Conservation (phyloP, 2,888 invertebrate genomes). For the Oligia fasciuncula region DNA sequence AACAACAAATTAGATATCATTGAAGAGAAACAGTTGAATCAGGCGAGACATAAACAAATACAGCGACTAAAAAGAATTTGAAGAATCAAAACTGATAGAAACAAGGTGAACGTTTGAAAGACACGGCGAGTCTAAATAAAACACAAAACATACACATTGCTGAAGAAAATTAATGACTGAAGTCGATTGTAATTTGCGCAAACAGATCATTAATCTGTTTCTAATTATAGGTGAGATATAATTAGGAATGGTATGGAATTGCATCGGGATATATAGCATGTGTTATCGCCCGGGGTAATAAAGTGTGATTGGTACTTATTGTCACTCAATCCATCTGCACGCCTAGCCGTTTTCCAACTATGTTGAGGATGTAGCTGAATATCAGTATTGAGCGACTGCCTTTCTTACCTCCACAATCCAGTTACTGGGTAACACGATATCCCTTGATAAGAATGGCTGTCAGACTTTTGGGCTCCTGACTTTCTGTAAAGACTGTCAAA, state of each 20-base stretch:
- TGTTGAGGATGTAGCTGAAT: neutral
- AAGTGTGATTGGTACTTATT: neutral
- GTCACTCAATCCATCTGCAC: neutral
- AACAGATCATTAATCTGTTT: conserved; percentile 39
- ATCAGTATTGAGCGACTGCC: neutral
- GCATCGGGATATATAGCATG: neutral
- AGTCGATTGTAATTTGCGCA: conserved; percentile 41
- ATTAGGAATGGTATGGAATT: conserved; percentile 12
- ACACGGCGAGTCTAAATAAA: conserved; percentile 45
- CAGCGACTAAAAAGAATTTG: conserved; percentile 8
- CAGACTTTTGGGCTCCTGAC: no score
- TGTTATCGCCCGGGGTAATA: neutral
- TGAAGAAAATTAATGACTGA: conserved; percentile 25
- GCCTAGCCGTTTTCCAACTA: neutral
- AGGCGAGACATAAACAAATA: conserved; percentile 39
- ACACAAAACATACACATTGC: conserved; percentile 45
- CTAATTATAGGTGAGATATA: conserved; percentile 34
- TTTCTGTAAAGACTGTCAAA: no score
- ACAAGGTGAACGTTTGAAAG: conserved; percentile 18
- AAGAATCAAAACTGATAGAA: conserved; percentile 21
- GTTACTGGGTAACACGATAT: neutral
- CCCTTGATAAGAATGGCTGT: no score
- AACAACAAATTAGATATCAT: conserved; percentile 19
- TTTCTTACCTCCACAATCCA: neutral
- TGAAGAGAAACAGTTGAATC: conserved; percentile 38